Evolutionary conservation across 2,888 invertebrate species (phyloP).

Genomic region (Julus scandinavius): DNA sequence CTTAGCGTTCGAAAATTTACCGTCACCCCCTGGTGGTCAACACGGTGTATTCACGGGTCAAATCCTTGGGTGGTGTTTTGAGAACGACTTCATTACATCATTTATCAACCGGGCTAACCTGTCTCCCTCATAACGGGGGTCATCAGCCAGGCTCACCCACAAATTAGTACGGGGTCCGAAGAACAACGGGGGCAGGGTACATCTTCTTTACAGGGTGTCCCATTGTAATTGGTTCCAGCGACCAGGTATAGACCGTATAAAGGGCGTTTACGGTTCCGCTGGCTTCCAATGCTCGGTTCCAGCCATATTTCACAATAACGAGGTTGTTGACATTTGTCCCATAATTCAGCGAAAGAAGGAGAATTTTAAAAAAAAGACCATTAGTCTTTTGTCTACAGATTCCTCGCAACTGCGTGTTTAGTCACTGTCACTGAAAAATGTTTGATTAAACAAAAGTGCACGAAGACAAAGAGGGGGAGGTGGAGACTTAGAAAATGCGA

Average conservation of each 20-base stretch:
- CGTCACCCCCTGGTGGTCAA: constrained; percentile 36
- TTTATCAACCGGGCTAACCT: constrained; percentile 24
- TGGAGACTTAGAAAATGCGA: background rate
- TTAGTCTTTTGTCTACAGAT: background rate
- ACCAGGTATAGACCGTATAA: background rate
- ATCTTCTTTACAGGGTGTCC: constrained; percentile 1
- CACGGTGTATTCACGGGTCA: constrained; percentile 28
- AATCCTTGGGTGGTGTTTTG: constrained; percentile 6
- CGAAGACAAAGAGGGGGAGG: constrained; percentile 14
- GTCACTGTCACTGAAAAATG: constrained; percentile 46
- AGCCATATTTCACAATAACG: constrained; percentile 23
- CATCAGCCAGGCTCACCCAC: constrained; percentile 34
- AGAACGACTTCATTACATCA: constrained; percentile 40
- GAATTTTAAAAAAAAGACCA: background rate
- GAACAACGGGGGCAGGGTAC: background rate
- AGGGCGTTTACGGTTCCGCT: background rate
- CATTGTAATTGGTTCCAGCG: background rate
- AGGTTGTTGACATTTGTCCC: background rate
- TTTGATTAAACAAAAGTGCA: constrained; percentile 43
- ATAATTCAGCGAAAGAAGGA: background rate
- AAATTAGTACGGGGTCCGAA: background rate
- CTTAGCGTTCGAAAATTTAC: background rate
- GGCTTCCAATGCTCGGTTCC: background rate
- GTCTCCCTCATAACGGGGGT: constrained; percentile 17
- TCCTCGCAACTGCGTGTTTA: constrained; percentile 5